Evolutionary conservation across 2,797 vertebrate genomes (phyloP).

Genomic region (Enteromius mattozi): DNA sequence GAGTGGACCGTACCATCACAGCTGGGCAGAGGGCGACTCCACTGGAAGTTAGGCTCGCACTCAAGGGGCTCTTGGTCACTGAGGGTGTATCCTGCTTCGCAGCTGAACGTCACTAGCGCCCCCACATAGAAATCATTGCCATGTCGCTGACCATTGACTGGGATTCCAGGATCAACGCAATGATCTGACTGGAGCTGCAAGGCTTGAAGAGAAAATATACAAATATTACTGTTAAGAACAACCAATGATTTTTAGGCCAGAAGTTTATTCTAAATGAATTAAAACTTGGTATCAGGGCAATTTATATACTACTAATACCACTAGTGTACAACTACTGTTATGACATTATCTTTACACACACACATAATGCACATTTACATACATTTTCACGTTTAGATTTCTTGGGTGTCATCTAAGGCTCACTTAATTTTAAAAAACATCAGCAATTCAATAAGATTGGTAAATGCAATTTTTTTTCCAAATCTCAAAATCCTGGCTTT

Average conservation of each 20-base stretch:
- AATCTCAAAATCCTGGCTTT: not conserved
- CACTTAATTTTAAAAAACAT: not conserved
- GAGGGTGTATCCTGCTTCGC: constrained; percentile 93
- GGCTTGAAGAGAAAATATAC: constrained; percentile 66
- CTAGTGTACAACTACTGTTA: not conserved
- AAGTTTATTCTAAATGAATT: not conserved
- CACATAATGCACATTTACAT: no score
- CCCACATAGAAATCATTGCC: constrained; percentile 98
- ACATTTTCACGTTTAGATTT: not conserved
- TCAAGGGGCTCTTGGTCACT: constrained; percentile 90
- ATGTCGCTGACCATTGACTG: constrained; percentile 94
- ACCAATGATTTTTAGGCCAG: constrained; percentile 32
- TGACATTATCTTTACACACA: no score
- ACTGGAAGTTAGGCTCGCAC: constrained; percentile 99
- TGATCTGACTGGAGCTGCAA: constrained; percentile 96
- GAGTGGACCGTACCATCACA: constrained; percentile 87
- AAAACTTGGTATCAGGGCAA: not conserved
- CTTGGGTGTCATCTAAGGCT: not conserved
- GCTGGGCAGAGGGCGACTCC: constrained; percentile 95
- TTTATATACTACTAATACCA: not conserved
- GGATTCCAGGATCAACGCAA: constrained; percentile 95
- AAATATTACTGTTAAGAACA: constrained; percentile 45
- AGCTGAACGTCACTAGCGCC: constrained; percentile 93
- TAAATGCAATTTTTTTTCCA: not conserved
- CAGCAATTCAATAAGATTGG: not conserved